Evolutionary conservation across 2,797 vertebrate genomes (phyloP).

Genomic region (Onychomys torridus): DNA sequence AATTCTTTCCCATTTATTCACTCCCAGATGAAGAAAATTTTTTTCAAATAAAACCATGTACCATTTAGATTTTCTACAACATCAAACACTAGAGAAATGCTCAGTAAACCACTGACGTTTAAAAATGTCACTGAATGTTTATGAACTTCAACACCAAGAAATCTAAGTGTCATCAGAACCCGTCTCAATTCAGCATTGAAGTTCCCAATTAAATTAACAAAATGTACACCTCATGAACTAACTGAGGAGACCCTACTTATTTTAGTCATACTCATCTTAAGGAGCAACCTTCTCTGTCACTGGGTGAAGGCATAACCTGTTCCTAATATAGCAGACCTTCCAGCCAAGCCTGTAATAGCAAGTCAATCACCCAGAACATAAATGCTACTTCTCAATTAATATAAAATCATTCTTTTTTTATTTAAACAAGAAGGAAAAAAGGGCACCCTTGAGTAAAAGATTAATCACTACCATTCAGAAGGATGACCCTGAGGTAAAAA

Average conservation of each 20-base stretch:
- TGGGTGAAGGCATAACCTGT: conserved; percentile 40
- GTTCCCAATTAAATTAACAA: conserved; percentile 45
- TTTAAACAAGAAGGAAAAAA: background rate
- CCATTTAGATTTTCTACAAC: conserved; percentile 61
- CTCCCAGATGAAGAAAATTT: conserved; percentile 2
- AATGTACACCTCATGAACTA: conserved; percentile 44
- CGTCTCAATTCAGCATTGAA: conserved; percentile 31
- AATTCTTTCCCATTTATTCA: conserved; percentile 43
- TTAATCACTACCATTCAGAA: conserved; percentile 45
- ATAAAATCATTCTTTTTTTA: conserved; percentile 2
- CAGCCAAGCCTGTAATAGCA: conserved; percentile 16
- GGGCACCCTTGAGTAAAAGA: conserved; percentile 20
- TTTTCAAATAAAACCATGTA: conserved; percentile 53
- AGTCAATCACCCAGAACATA: conserved; percentile 28
- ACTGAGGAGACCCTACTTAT: conserved; percentile 50
- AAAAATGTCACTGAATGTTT: conserved; percentile 30
- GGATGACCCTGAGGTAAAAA: background rate
- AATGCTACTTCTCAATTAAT: background rate
- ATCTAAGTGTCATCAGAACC: background rate
- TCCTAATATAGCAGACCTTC: conserved; percentile 52
- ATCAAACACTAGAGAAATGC: conserved; percentile 59
- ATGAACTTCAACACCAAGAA: conserved; percentile 20
- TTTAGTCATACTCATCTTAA: conserved; percentile 4
- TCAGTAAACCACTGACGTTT: conserved; percentile 47
- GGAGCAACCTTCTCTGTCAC: conserved; percentile 27